Conservation (phyloP, 1,140 invertebrate species). For the Cyclargus thomasi region DNA sequence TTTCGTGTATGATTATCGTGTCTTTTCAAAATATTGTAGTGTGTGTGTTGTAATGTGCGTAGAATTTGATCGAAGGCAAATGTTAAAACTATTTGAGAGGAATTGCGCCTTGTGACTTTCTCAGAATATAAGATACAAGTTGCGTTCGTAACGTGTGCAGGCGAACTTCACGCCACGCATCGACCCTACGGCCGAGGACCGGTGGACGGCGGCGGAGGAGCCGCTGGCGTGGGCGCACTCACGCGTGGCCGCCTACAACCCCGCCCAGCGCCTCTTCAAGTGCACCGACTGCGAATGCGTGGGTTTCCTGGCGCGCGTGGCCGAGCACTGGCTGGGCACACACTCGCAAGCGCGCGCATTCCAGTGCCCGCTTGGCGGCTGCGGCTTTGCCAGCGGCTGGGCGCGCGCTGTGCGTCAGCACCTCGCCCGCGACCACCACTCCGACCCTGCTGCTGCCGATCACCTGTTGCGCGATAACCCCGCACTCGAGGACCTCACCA, state of each 20-base stretch:
- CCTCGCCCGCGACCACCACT: constrained; percentile 79
- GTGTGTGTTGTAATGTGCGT: too few relatives aligned
- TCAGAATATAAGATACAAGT: too few relatives aligned
- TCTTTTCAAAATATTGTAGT: too few relatives aligned
- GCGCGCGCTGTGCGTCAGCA: constrained; percentile 84
- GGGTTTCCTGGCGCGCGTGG: constrained; percentile 84
- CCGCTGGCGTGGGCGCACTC: constrained; percentile 81
- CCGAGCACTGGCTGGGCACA: constrained; percentile 89
- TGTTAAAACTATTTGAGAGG: too few relatives aligned
- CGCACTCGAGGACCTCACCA: constrained; percentile 83
- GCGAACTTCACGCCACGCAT: constrained; percentile 73
- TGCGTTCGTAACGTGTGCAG: constrained; percentile 17
- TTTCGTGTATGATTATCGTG: too few relatives aligned
- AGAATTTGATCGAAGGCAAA: too few relatives aligned
- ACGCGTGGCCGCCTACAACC: constrained; percentile 83
- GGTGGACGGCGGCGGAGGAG: constrained; percentile 82
- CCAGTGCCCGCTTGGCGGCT: constrained; percentile 78
- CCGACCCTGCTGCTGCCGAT: constrained; percentile 77
- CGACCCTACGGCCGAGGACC: constrained; percentile 76
- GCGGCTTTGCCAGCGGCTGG: constrained; percentile 85
- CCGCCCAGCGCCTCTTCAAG: constrained; percentile 82
- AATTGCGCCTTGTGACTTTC: too few relatives aligned
- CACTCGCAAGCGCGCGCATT: constrained; percentile 86
- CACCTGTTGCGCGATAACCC: constrained; percentile 80
- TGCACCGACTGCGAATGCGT: constrained; percentile 87